Percentiles rank a stretch among this genome's conserved stretches.
Evolutionary conservation across 1,140 invertebrate species (phyloP).

Genomic region (Bombus polaris): DNA sequence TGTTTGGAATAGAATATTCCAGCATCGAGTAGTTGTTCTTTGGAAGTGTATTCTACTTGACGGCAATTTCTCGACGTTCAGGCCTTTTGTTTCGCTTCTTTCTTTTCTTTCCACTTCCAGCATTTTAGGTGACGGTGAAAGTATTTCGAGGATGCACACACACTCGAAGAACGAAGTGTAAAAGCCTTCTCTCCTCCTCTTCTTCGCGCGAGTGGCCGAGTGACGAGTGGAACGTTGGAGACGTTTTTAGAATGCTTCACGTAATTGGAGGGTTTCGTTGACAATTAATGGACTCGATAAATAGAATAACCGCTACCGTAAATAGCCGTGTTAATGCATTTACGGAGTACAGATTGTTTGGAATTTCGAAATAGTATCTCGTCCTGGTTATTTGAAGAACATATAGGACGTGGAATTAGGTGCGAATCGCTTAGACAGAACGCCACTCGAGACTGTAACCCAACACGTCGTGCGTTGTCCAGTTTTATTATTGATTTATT

Average conservation of each 20-base stretch:
- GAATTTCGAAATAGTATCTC: neutral
- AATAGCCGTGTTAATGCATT: slow-evolving; percentile 24
- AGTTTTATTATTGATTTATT: neutral
- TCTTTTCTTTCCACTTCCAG: neutral
- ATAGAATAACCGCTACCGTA: slow-evolving; percentile 8
- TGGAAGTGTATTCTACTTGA: slow-evolving; percentile 21
- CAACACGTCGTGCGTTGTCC: neutral
- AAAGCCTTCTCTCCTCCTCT: neutral
- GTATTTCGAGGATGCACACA: neutral
- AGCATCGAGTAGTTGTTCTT: neutral
- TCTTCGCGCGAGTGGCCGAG: too few relatives aligned
- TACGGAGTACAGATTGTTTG: slow-evolving; percentile 8
- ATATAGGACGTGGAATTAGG: neutral
- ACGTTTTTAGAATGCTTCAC: slow-evolving; percentile 20
- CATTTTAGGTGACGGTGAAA: slow-evolving; percentile 24
- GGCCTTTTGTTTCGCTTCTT: neutral
- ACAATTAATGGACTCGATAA: slow-evolving; percentile 21
- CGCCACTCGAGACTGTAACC: neutral
- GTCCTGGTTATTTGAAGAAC: neutral
- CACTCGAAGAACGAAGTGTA: slow-evolving; percentile 7
- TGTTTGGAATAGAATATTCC: slow-evolving; percentile 31
- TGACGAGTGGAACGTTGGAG: slow-evolving; percentile 26
- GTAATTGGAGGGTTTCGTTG: slow-evolving; percentile 33
- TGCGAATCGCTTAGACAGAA: neutral
- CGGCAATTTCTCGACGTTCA: slow-evolving; percentile 21